Conservation (phyloP, 2,113 vertebrate species). For the Ia io region DNA sequence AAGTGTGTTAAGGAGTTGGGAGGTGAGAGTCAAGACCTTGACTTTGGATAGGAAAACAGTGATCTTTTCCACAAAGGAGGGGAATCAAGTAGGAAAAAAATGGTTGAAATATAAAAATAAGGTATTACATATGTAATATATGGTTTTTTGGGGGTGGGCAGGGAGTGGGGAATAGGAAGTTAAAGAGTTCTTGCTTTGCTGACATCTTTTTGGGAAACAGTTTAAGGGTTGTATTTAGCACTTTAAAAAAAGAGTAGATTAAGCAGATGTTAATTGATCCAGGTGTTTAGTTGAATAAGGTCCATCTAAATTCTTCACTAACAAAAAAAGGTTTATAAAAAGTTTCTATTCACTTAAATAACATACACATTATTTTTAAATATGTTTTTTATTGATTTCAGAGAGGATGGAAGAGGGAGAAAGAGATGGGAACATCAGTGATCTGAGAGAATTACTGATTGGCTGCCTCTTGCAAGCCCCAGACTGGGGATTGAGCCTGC, state of each 20-base stretch:
- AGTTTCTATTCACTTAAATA: constrained; percentile 4
- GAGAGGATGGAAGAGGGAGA: no score
- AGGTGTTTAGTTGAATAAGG: constrained; percentile 4
- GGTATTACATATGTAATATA: not conserved
- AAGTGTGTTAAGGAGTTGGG: not conserved
- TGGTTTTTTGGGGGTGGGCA: not conserved
- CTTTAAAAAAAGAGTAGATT: not conserved
- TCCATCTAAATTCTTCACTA: not conserved
- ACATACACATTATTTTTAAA: not conserved
- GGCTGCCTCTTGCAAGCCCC: no score
- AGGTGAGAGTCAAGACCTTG: not conserved
- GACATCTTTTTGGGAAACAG: not conserved
- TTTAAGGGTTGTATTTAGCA: not conserved
- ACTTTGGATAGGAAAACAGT: not conserved
- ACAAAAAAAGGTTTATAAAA: not conserved
- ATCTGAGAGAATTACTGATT: no score
- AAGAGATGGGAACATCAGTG: no score
- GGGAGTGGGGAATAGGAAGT: not conserved
- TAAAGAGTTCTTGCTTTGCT: not conserved
- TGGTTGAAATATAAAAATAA: not conserved
- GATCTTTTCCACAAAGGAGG: not conserved
- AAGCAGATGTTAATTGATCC: not conserved
- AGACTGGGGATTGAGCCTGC: no score
- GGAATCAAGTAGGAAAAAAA: not conserved
- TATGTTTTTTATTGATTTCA: no score